Evolutionary conservation across 37 sponge, comb jelly and placozoan genomes (phyloP).

Genomic region (Aphrocallistes beatrix): DNA sequence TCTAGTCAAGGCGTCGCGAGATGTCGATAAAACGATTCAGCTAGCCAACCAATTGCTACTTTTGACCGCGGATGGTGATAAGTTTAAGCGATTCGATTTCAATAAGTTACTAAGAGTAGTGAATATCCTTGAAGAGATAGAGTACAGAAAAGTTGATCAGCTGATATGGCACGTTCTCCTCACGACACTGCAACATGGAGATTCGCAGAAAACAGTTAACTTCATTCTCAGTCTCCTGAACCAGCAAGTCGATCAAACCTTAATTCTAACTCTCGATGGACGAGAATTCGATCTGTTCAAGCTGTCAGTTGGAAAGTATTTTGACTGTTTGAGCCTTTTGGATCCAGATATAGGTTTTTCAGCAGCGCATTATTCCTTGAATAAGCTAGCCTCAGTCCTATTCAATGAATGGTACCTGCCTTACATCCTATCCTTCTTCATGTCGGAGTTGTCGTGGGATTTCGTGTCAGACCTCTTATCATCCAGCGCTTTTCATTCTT

Average conservation of each 20-base stretch:
- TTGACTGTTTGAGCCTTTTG: not conserved
- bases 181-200: constrained; percentile 60
- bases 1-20: not conserved
- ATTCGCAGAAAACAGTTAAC: constrained; percentile 5
- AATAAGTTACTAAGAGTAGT: not conserved
- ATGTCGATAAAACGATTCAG: not conserved
- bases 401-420: not conserved
- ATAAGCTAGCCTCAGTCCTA: not conserved
- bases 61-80: not conserved
- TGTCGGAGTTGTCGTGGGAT: constrained; percentile 2
- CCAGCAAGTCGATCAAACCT: not conserved
- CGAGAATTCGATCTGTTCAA: not conserved
- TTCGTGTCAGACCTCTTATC: not conserved
- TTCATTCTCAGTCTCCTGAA: not conserved
- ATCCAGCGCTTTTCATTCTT: not conserved
- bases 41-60: not conserved
- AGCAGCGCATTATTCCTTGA: not conserved
- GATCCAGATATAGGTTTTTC: constrained; percentile 1
- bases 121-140: not conserved
- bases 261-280: not conserved
- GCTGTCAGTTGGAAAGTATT: not conserved
- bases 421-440: not conserved
- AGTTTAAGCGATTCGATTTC: not conserved
- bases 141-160: not conserved
- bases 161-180: constrained; percentile 38